A percentile compares a stretch with the other conserved stretches of the same genome.
phyloP scores from a whole-genome alignment of 92 coral and sea anemone species.

The Bergia sp. region DNA sequence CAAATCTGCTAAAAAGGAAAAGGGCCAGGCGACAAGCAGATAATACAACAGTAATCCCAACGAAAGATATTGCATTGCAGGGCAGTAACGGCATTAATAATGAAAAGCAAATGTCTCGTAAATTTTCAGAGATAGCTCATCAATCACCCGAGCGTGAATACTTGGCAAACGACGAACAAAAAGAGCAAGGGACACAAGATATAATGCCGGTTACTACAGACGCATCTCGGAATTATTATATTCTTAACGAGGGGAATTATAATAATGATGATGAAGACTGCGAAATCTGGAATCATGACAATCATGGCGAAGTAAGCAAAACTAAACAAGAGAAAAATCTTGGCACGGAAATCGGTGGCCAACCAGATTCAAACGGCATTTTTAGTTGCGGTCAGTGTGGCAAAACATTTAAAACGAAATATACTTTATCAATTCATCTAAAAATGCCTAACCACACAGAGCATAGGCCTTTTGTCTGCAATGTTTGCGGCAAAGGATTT shows the following conservation, averaged over 20 bases:
- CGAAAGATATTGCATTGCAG: constrained; percentile 67
- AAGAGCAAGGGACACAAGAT: constrained; percentile 33
- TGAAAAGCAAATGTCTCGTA: constrained; percentile 82
- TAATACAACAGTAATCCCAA: constrained; percentile 60
- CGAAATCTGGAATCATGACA: background rate
- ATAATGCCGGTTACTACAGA: background rate
- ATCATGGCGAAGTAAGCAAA: constrained; percentile 37
- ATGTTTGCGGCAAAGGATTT: constrained; percentile 97
- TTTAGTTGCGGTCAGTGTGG: constrained; percentile 96
- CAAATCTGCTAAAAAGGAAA: constrained; percentile 47
- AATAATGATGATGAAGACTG: background rate
- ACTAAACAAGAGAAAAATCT: constrained; percentile 39
- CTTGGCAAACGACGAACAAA: constrained; percentile 35
- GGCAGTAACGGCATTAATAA: constrained; percentile 83
- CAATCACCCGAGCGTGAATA: constrained; percentile 44
- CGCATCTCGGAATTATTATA: background rate
- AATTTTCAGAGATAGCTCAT: constrained; percentile 39
- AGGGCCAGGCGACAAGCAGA: constrained; percentile 69
- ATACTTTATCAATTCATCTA: constrained; percentile 91
- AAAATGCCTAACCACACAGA: constrained; percentile 99
- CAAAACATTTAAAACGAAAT: constrained; percentile 92
- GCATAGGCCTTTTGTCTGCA: constrained; percentile 95
- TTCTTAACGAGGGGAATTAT: background rate
- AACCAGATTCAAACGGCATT: constrained; percentile 59
- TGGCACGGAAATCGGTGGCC: constrained; percentile 52